These are phyloP conservation scores for Mythimna albipuncta DNA, from an alignment of 2,888 invertebrate genomes.

Conservation along the genomic window DNA sequence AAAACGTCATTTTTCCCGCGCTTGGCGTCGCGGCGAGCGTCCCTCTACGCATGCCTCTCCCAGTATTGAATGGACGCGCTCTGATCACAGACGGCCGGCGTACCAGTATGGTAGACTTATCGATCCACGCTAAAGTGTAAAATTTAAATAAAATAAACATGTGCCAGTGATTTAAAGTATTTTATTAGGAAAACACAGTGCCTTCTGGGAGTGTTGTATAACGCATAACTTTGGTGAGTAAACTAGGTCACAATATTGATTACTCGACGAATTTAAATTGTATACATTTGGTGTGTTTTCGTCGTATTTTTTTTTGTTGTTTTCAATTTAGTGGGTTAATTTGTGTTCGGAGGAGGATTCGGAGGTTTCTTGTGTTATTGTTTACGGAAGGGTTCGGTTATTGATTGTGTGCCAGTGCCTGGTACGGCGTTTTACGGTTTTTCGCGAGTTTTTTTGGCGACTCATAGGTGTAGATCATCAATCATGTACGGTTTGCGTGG, in stretches of 20 bases:
- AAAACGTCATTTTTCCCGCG: slow-evolving; percentile 86
- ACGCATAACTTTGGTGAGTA: slow-evolving; percentile 77
- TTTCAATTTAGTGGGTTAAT: slow-evolving; percentile 64
- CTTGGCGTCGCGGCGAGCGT: slow-evolving; percentile 70
- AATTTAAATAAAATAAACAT: slow-evolving; percentile 78
- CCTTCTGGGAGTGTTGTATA: slow-evolving; percentile 76
- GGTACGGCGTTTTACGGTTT: slow-evolving; percentile 69
- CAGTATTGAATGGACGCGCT: slow-evolving; percentile 85
- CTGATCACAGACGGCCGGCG: slow-evolving; percentile 73
- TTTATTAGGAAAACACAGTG: slow-evolving; percentile 74
- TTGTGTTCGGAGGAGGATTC: slow-evolving; percentile 69
- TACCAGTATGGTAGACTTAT: slow-evolving; percentile 79
- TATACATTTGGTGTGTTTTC: slow-evolving; percentile 58
- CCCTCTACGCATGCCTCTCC: slow-evolving; percentile 84
- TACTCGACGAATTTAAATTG: slow-evolving; percentile 61
- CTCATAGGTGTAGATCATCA: slow-evolving; percentile 56
- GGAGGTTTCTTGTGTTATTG: slow-evolving; percentile 84
- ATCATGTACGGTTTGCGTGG: slow-evolving; percentile 56
- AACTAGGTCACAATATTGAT: slow-evolving; percentile 73
- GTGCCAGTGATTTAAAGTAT: slow-evolving; percentile 74
- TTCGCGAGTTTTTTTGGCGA: slow-evolving; percentile 51
- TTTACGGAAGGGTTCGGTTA: slow-evolving; percentile 76
- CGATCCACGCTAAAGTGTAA: slow-evolving; percentile 83
- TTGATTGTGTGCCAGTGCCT: slow-evolving; percentile 73
- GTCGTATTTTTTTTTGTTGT: slow-evolving; percentile 58